These are phyloP conservation scores for Dolichallabes microphthalmus DNA, from an alignment of 2,113 vertebrate genomes.

Conservation along the genomic window DNA sequence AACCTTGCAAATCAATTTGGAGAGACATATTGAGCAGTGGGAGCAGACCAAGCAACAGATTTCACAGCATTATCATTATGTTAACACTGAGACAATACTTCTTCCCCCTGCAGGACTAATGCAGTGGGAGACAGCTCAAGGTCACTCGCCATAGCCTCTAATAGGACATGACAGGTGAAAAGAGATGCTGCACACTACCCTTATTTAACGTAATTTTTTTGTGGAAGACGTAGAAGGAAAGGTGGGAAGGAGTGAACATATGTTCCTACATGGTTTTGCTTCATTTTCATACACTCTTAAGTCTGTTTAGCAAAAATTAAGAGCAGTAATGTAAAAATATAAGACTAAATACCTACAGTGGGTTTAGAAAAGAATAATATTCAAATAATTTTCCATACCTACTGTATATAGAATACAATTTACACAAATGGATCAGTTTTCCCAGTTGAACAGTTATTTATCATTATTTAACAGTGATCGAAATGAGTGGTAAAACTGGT, in stretches of 20 bases:
- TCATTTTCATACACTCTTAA: slow-evolving; percentile 13
- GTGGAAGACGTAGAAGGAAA: slow-evolving; percentile 32
- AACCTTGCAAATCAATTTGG: slow-evolving; percentile 78
- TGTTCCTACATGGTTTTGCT: not conserved
- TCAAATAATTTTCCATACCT: not conserved
- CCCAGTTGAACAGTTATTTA: not conserved
- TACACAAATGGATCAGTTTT: not conserved
- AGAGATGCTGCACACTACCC: slow-evolving; percentile 66
- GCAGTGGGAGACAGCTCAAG: slow-evolving; percentile 65
- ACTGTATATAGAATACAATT: not conserved
- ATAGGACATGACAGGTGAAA: slow-evolving; percentile 79
- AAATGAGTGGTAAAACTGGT: no score
- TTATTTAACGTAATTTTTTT: slow-evolving; percentile 70
- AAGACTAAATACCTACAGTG: no score
- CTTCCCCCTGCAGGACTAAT: slow-evolving; percentile 54
- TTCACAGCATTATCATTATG: slow-evolving; percentile 78
- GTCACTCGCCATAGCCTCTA: slow-evolving; percentile 69
- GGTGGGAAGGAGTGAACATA: not conserved
- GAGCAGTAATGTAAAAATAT: not conserved
- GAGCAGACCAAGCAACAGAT: slow-evolving; percentile 70
- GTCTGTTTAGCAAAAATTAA: slow-evolving; percentile 26
- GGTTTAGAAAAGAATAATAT: no score
- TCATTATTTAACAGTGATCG: not conserved
- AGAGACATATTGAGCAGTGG: slow-evolving; percentile 73
- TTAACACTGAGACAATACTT: slow-evolving; percentile 57